Evolutionary conservation across 2,797 vertebrate species (phyloP).

Genomic region (Peromyscus eremicus): DNA sequence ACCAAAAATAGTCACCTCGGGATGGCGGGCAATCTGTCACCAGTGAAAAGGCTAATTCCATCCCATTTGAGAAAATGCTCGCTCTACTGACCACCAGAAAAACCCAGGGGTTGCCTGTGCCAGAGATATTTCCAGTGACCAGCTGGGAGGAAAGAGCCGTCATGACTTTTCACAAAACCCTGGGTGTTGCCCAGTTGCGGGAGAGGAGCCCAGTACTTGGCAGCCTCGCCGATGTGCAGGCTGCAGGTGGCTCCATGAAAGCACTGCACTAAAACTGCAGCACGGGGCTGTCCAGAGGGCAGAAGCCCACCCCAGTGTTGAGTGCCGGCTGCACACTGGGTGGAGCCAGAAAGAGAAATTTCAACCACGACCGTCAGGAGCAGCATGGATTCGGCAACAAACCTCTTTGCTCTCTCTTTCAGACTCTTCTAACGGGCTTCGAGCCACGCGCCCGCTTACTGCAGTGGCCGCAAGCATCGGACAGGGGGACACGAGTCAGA

Average conservation of each 20-base stretch:
- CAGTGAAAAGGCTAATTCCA: slow-evolving; percentile 36
- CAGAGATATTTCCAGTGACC: neutral
- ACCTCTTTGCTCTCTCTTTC: slow-evolving; percentile 73
- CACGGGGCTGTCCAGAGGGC: slow-evolving; percentile 73
- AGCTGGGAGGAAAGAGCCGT: neutral
- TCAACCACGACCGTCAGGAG: slow-evolving; percentile 78
- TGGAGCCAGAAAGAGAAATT: slow-evolving; percentile 79
- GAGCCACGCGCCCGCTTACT: slow-evolving; percentile 72
- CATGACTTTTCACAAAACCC: slow-evolving; percentile 68
- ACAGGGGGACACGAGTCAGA: slow-evolving; percentile 17
- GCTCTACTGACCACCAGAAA: neutral
- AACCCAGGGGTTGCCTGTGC: neutral
- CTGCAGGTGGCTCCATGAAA: slow-evolving; percentile 79
- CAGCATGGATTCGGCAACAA: slow-evolving; percentile 70
- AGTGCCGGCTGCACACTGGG: slow-evolving; percentile 77
- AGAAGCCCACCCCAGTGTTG: slow-evolving; percentile 71
- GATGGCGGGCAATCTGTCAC: neutral
- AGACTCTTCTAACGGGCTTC: slow-evolving; percentile 69
- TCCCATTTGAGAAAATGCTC: slow-evolving; percentile 4
- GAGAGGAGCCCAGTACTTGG: slow-evolving; percentile 27
- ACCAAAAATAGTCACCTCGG: neutral
- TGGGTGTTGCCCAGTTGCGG: slow-evolving; percentile 16
- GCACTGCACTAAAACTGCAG: slow-evolving; percentile 74
- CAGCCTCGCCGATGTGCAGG: slow-evolving; percentile 50
- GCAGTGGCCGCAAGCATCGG: neutral